Conservation (phyloP, 1,140 invertebrate genomes). For the Hypothenemus hampei region DNA sequence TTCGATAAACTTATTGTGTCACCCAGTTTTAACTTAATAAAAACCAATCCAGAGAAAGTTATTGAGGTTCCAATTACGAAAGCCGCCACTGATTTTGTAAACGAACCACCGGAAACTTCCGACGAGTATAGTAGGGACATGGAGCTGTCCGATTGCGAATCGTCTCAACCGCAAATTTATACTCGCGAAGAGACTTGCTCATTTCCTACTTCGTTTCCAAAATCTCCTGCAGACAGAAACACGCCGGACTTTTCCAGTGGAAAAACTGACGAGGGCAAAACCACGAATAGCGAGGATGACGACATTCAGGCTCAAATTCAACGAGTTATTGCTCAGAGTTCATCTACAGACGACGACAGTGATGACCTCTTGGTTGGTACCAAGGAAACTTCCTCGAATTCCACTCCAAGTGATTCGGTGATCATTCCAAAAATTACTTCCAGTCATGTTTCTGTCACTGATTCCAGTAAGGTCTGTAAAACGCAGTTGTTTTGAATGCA, state of each 20-base stretch:
- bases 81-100: conserved; percentile 19
- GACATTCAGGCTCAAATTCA: conserved; percentile 50
- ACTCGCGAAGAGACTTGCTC: conserved; percentile 51
- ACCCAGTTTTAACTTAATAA: conserved; percentile 40
- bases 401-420: too few species aligned
- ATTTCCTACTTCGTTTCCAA: conserved; percentile 48
- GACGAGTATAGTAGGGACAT: conserved; percentile 51
- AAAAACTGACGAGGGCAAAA: conserved; percentile 36
- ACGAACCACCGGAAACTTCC: conserved; percentile 44
- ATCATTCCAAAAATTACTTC: too few species aligned
- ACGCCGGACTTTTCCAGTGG: conserved; percentile 42
- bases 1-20: conserved; percentile 52
- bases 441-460: too few species aligned
- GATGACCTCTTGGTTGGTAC: conserved; percentile 38
- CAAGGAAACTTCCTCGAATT: background rate
- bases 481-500: too few species aligned
- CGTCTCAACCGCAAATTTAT: conserved; percentile 54
- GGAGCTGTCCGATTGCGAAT: conserved; percentile 54
- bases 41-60: conserved; percentile 19
- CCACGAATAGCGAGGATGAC: conserved; percentile 52
- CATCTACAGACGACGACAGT: conserved; percentile 47
- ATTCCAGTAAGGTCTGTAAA: too few species aligned
- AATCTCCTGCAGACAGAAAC: conserved; percentile 39
- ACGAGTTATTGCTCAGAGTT: conserved; percentile 43
- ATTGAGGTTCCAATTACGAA: conserved; percentile 21